Evolutionary conservation across 2,888 invertebrate species (phyloP).

Genomic region (Xanthia togata): DNA sequence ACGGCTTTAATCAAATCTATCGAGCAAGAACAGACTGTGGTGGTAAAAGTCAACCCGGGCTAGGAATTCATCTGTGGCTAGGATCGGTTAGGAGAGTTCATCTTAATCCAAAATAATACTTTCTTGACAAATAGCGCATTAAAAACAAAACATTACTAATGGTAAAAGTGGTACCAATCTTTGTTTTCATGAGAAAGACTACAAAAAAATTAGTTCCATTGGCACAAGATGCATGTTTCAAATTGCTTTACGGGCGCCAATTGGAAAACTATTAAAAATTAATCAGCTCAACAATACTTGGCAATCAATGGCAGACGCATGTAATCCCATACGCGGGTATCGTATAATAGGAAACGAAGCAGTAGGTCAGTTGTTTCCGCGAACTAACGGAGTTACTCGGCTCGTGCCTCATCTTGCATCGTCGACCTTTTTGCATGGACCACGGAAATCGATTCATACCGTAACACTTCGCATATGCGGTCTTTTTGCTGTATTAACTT

Average conservation of each 20-base stretch:
- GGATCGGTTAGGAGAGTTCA: neutral
- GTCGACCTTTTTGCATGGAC: constrained; percentile 18
- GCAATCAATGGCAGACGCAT: constrained; percentile 24
- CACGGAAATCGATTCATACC: constrained; percentile 18
- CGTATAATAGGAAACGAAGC: constrained; percentile 40
- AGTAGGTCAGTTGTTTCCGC: constrained; percentile 71
- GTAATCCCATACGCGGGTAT: constrained; percentile 26
- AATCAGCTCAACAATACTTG: constrained; percentile 18
- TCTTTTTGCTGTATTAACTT: neutral
- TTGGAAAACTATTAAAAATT: constrained; percentile 6
- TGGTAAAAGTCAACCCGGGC: neutral
- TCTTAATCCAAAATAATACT: no score
- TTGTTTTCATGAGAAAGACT: neutral
- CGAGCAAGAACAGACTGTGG: neutral
- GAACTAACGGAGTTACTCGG: constrained; percentile 58
- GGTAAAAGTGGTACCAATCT: neutral
- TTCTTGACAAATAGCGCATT: neutral
- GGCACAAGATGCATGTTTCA: neutral
- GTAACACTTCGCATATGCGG: constrained; percentile 15
- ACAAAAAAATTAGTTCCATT: neutral
- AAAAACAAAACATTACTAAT: neutral
- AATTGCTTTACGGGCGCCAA: neutral
- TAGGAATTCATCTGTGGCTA: neutral
- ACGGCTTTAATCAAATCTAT: neutral
- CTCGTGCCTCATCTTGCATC: constrained; percentile 39